These are phyloP conservation scores for Uloborus diversus DNA, from an alignment of 1,140 invertebrate genomes.

Conservation along the genomic window DNA sequence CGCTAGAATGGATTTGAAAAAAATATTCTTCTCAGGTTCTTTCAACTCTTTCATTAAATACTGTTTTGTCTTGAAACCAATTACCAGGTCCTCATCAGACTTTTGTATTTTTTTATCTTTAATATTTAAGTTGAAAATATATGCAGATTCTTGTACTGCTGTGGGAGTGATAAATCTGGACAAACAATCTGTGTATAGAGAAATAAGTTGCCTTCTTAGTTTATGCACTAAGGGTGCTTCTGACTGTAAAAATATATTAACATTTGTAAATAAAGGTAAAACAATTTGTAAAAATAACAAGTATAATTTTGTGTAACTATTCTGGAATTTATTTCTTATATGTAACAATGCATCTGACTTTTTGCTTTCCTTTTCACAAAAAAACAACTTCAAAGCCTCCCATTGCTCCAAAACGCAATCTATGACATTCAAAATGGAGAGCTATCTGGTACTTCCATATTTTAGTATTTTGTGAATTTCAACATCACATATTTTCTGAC, in stretches of 20 bases:
- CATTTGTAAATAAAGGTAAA: constrained; percentile 30
- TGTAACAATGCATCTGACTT: not conserved
- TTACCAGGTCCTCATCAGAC: not conserved
- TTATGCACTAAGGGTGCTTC: no score
- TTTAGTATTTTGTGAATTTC: constrained; percentile 61
- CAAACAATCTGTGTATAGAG: not conserved
- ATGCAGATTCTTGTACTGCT: no score
- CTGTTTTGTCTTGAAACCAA: not conserved
- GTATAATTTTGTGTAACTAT: not conserved
- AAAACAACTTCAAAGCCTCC: constrained; percentile 63
- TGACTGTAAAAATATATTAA: no score
- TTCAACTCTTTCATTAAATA: no score
- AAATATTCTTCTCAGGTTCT: no score
- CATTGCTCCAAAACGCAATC: constrained; percentile 63
- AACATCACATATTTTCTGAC: constrained; percentile 57
- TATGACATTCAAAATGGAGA: constrained; percentile 63
- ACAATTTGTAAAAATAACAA: not conserved
- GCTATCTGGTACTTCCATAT: constrained; percentile 61
- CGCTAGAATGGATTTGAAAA: no score
- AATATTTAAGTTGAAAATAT: not conserved
- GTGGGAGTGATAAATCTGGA: no score
- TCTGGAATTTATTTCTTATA: not conserved
- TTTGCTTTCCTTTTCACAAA: not conserved
- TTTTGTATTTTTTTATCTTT: not conserved
- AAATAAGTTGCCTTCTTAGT: not conserved